Conservation (phyloP, 2,113 vertebrate species). For the Narcine bancroftii region DNA sequence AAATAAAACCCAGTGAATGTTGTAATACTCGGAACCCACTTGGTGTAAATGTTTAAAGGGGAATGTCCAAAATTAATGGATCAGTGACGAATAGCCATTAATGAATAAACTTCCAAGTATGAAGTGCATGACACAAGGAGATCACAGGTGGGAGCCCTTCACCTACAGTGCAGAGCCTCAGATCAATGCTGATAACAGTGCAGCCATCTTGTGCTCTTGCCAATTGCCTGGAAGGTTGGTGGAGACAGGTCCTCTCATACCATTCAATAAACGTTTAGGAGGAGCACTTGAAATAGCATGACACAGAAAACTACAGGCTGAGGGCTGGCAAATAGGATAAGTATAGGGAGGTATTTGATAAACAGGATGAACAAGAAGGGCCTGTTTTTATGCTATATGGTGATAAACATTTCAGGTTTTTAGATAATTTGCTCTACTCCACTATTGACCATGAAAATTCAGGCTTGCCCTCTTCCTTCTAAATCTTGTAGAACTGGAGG, state of each 20-base stretch:
- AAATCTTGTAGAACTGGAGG: background rate
- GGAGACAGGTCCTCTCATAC: too few species aligned
- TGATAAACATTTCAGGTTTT: background rate
- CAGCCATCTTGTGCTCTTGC: background rate
- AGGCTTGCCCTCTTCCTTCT: background rate
- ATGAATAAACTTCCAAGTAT: background rate
- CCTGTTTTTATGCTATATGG: too few species aligned
- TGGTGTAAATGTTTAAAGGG: background rate
- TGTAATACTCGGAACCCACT: background rate
- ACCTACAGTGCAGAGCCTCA: background rate
- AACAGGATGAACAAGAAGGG: too few species aligned
- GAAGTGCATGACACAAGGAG: too few species aligned
- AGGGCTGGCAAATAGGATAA: too few species aligned
- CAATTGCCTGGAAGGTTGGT: too few species aligned
- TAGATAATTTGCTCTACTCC: background rate
- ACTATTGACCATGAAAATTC: background rate
- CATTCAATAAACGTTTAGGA: too few species aligned
- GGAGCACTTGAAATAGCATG: too few species aligned
- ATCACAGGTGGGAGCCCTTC: too few species aligned
- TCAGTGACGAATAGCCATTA: too few species aligned
- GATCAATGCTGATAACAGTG: background rate
- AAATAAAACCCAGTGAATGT: constrained; percentile 26
- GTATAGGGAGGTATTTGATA: too few species aligned
- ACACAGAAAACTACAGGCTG: too few species aligned
- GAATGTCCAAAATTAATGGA: background rate